Conservation (phyloP, 2,113 vertebrate species). For the Pluvialis apricaria region DNA sequence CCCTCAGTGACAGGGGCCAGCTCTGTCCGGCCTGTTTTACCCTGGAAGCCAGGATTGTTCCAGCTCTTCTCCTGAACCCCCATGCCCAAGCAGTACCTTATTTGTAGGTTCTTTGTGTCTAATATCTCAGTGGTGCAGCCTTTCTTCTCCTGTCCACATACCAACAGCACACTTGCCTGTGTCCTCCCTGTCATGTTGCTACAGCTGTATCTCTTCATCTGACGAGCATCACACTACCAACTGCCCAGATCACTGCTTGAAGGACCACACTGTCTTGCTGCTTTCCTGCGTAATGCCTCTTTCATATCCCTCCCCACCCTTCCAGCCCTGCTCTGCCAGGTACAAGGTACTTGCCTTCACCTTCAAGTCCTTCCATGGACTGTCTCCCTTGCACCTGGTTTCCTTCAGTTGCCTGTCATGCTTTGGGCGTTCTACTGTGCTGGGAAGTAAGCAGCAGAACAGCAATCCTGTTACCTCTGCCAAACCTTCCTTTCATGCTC, state of each 20-base stretch:
- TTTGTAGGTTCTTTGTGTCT: not conserved
- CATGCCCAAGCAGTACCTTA: not conserved
- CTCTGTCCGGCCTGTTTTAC: not conserved
- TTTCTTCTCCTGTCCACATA: not conserved
- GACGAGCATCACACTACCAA: not conserved
- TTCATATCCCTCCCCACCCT: not conserved
- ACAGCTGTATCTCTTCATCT: not conserved
- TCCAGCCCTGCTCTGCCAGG: not conserved
- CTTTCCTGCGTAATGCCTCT: not conserved
- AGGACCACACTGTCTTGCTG: not conserved
- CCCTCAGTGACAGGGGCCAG: not conserved
- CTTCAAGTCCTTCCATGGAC: not conserved
- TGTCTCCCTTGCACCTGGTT: not conserved
- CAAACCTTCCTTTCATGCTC: not conserved
- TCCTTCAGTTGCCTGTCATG: not conserved
- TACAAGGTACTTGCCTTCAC: not conserved
- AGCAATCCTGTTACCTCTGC: not conserved
- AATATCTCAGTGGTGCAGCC: not conserved
- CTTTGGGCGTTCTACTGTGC: not conserved
- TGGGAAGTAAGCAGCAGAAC: not conserved
- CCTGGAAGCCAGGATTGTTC: not conserved
- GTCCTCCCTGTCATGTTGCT: not conserved
- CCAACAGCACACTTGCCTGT: not conserved
- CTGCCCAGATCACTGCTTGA: not conserved
- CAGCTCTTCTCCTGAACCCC: not conserved